Conservation (phyloP, 2,797 vertebrate genomes). For the Linurgus olivaceus region DNA sequence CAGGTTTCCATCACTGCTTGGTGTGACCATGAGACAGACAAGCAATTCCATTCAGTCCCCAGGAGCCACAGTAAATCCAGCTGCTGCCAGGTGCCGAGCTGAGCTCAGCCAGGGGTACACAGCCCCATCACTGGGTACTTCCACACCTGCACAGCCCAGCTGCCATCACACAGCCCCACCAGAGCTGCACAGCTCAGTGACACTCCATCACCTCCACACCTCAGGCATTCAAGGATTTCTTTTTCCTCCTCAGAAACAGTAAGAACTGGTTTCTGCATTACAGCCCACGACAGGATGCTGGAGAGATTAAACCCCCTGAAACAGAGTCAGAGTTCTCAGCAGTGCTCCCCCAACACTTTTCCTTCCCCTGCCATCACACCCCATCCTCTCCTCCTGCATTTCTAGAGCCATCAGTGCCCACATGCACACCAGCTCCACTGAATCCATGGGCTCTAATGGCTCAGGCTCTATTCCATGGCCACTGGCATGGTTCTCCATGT, state of each 20-base stretch:
- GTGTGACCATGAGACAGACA: background rate
- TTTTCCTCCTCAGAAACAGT: accelerated
- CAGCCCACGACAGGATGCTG: background rate
- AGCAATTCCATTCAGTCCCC: background rate
- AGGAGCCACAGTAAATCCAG: background rate
- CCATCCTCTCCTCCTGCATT: background rate
- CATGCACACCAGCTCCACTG: background rate
- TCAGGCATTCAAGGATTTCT: background rate
- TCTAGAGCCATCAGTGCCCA: background rate
- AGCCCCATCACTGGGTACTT: accelerated
- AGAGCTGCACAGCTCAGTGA: background rate
- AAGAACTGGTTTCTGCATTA: background rate
- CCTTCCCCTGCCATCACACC: background rate
- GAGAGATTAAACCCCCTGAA: background rate
- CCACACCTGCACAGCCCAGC: background rate
- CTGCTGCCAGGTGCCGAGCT: background rate
- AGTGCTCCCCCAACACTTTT: background rate
- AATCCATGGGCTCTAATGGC: background rate
- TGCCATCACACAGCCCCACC: background rate
- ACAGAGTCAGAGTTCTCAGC: accelerated
- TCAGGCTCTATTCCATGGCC: background rate
- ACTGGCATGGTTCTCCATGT: background rate
- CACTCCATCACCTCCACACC: background rate
- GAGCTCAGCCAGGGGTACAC: background rate
- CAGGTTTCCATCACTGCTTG: background rate